These are phyloP conservation scores for Peucedramus taeniatus DNA, from an alignment of 2,113 vertebrate species.

Conservation along the genomic window DNA sequence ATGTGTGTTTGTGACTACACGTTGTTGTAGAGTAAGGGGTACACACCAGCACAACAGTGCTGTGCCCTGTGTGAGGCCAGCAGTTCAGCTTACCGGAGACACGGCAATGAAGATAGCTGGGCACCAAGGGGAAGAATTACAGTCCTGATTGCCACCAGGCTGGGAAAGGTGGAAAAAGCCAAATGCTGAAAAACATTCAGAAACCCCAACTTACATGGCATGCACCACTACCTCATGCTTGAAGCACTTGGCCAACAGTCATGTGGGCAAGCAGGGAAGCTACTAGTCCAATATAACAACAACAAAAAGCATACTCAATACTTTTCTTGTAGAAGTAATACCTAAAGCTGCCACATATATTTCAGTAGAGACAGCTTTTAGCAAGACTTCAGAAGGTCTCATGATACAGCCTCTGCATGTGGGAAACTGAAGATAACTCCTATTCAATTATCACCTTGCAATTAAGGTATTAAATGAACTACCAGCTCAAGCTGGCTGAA, in stretches of 20 bases:
- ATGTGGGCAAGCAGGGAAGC: neutral
- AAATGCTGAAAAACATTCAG: rapidly evolving
- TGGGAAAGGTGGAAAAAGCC: neutral
- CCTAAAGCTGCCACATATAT: neutral
- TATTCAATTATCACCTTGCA: constrained; percentile 34
- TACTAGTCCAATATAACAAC: neutral
- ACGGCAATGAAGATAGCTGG: neutral
- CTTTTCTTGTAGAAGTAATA: neutral
- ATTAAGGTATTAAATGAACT: constrained; percentile 2
- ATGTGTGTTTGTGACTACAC: neutral
- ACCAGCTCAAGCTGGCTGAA: neutral
- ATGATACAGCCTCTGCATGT: neutral
- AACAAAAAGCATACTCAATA: neutral
- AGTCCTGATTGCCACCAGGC: neutral
- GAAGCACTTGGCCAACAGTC: neutral
- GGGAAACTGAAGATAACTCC: neutral
- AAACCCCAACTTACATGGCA: rapidly evolving
- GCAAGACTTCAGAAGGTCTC: neutral
- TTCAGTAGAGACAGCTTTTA: neutral
- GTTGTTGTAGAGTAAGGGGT: neutral
- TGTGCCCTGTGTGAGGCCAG: neutral
- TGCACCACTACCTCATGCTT: neutral
- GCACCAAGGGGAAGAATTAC: neutral
- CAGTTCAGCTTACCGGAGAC: neutral
- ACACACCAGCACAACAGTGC: neutral